phyloP scores from a whole-genome alignment of 2,797 vertebrate species.

The Diceros bicornis region DNA sequence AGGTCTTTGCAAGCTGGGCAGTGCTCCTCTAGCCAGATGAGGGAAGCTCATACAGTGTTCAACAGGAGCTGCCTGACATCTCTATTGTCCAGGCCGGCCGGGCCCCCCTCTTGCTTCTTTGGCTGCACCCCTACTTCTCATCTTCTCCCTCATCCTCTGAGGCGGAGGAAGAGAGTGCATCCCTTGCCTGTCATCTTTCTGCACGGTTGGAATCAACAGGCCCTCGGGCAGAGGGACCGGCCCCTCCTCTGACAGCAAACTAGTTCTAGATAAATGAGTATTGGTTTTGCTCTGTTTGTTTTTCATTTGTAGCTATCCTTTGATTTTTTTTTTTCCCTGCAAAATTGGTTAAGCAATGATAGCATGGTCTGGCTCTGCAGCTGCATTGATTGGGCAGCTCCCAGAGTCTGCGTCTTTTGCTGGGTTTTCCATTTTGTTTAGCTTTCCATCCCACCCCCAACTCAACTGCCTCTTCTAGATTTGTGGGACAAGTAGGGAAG shows the following conservation, averaged over 20 bases:
- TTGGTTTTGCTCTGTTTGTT: constrained; percentile 89
- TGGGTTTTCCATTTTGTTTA: not conserved
- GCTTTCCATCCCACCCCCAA: not conserved
- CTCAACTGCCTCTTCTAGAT: constrained; percentile 22
- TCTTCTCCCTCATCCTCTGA: constrained; percentile 2
- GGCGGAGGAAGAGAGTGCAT: constrained; percentile 68
- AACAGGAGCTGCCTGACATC: not conserved
- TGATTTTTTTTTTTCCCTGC: constrained; percentile 57
- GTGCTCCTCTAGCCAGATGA: not conserved
- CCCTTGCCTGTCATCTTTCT: constrained; percentile 83
- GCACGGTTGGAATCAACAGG: constrained; percentile 78
- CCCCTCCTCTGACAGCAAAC: constrained; percentile 86
- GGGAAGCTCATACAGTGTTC: not conserved
- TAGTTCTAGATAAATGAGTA: constrained; percentile 86
- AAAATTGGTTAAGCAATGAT: constrained; percentile 79
- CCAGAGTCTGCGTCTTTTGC: not conserved
- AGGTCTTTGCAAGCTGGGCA: not conserved
- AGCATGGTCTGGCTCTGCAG: not conserved
- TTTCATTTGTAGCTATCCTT: constrained; percentile 88
- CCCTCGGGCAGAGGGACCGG: constrained; percentile 75
- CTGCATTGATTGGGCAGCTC: constrained; percentile 51
- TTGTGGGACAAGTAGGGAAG: not conserved
- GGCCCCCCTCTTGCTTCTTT: not conserved
- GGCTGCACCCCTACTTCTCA: not conserved
- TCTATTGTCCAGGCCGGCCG: not conserved